phyloP scores from a whole-genome alignment of 2,113 vertebrate species.

The Pica pica region DNA sequence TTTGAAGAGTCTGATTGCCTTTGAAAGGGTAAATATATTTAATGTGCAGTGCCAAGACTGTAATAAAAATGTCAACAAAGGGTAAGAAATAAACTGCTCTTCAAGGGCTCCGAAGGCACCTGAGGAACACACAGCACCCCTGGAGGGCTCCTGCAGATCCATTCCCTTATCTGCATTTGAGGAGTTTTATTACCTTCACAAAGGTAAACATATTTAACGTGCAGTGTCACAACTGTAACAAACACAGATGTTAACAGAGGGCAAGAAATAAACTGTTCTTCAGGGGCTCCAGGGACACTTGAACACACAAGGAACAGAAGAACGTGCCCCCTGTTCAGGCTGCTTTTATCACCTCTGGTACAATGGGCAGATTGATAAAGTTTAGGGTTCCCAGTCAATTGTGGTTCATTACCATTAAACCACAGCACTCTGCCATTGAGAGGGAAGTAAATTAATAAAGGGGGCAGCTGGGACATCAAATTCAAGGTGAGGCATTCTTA shows the following conservation, averaged over 20 bases:
- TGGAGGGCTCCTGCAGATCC: fast-evolving
- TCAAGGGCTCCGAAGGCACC: neutral
- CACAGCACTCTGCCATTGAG: neutral
- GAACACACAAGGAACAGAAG: neutral
- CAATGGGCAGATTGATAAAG: neutral
- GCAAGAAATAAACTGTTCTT: neutral
- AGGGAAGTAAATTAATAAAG: neutral
- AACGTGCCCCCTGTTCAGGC: neutral
- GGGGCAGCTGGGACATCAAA: neutral
- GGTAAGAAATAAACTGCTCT: neutral
- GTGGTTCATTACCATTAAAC: neutral
- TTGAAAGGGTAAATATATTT: neutral
- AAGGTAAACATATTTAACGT: neutral
- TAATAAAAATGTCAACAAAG: neutral
- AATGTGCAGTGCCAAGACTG: neutral
- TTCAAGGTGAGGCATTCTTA: neutral
- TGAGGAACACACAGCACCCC: neutral
- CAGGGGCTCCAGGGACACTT: neutral
- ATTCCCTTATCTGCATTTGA: fast-evolving
- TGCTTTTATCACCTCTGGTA: neutral
- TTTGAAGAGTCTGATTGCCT: neutral
- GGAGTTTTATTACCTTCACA: neutral
- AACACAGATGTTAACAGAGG: neutral
- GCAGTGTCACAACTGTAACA: neutral
- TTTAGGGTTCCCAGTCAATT: neutral